Conservation (phyloP, 2,797 vertebrate genomes). For the Eurystomus glaucurus region DNA sequence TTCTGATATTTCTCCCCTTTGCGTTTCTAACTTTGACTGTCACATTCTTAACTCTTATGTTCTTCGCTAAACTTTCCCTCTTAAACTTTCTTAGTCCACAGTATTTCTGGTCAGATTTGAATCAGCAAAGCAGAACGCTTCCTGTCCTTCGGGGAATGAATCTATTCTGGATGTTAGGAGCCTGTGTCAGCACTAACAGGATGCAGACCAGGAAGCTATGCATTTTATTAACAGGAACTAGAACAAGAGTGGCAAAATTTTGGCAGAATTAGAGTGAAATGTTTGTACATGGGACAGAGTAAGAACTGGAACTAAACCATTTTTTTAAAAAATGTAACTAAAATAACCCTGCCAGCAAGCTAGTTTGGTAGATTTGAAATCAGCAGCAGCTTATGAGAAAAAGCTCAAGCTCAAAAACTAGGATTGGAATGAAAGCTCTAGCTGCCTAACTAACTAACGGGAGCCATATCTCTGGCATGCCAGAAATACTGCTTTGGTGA, state of each 20-base stretch:
- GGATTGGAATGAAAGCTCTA: not conserved
- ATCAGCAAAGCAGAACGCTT: constrained; percentile 44
- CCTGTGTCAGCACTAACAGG: constrained; percentile 41
- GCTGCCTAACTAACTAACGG: not conserved
- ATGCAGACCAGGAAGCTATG: constrained; percentile 43
- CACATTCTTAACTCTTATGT: not conserved
- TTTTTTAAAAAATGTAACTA: not conserved
- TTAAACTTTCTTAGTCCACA: not conserved
- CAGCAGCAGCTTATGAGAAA: not conserved
- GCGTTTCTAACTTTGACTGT: not conserved
- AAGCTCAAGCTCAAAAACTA: not conserved
- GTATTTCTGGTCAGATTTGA: constrained; percentile 32
- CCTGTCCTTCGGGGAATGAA: constrained; percentile 34
- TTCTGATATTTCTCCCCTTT: not conserved
- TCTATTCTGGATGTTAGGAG: not conserved
- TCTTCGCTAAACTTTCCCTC: constrained; percentile 1
- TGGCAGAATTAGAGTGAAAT: constrained; percentile 36
- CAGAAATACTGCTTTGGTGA: not conserved
- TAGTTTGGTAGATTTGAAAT: constrained; percentile 5
- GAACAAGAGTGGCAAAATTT: not conserved
- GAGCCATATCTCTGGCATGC: not conserved
- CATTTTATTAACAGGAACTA: constrained; percentile 42
- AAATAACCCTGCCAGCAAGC: constrained; percentile 10
- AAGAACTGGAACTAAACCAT: not conserved
- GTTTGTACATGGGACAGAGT: not conserved